Evolutionary conservation across 2,797 vertebrate species (phyloP).

Genomic region (Falco cherrug): DNA sequence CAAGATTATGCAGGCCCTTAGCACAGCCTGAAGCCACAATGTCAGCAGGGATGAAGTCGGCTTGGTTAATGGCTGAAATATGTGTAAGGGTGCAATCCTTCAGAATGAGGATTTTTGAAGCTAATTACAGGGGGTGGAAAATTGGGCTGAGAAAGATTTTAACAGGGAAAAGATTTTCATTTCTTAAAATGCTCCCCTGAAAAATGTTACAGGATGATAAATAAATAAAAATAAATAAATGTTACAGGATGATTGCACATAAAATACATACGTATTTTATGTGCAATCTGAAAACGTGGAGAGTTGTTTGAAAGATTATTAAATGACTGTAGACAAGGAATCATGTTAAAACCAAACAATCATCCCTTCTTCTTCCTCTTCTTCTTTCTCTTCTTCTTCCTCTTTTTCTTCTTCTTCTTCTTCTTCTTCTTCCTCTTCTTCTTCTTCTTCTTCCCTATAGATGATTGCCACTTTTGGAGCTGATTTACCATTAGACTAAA

Average conservation of each 20-base stretch:
- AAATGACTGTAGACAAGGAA: background rate
- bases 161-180: background rate
- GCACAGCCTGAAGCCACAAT: background rate
- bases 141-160: background rate
- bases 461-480: background rate
- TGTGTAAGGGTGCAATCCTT: background rate
- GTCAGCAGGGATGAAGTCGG: background rate
- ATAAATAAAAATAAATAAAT: background rate
- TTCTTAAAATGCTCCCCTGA: background rate
- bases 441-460: background rate
- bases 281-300: background rate
- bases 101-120: background rate
- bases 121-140: background rate
- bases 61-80: background rate
- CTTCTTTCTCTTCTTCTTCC: too few species aligned
- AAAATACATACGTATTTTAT: background rate
- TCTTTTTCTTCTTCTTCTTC: background rate
- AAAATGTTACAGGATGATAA: background rate
- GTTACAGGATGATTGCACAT: background rate
- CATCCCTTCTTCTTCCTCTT: background rate
- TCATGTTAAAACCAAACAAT: background rate
- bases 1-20: background rate
- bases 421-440: background rate
- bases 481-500: background rate
- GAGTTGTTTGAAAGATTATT: background rate